These are phyloP conservation scores for Henricia sp. DNA, from an alignment of 53 echinoderm and acorn worm genomes.

Conservation along the genomic window DNA sequence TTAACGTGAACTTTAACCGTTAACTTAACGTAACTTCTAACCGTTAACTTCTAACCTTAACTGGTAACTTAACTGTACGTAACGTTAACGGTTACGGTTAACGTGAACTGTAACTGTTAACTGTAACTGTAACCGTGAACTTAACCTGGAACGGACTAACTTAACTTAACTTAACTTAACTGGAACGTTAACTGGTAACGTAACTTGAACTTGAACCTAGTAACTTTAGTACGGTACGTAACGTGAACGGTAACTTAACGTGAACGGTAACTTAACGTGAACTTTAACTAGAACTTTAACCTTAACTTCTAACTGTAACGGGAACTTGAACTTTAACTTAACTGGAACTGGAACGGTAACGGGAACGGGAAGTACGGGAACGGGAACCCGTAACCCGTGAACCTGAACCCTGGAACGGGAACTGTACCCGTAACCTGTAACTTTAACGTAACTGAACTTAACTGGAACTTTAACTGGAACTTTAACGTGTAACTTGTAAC, in stretches of 20 bases:
- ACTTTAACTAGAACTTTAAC: slow-evolving; percentile 5
- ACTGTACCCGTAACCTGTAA: too few relatives aligned
- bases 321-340: neutral
- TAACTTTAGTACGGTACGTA: too few relatives aligned
- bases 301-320: neutral
- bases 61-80: neutral
- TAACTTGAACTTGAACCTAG: neutral
- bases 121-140: neutral
- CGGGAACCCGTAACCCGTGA: too few relatives aligned
- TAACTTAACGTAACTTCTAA: too few relatives aligned
- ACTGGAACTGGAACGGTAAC: neutral
- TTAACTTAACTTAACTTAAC: neutral
- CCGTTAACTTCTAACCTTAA: too few relatives aligned
- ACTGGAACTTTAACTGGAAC: too few relatives aligned
- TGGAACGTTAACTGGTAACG: slow-evolving; percentile 1
- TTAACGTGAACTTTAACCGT: too few relatives aligned
- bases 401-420: too few relatives aligned
- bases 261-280: neutral
- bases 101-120: neutral
- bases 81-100: neutral
- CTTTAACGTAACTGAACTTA: too few relatives aligned
- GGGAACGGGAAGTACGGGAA: too few relatives aligned
- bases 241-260: neutral
- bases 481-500: too few relatives aligned
- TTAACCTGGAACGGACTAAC: neutral